Conservation (phyloP, 2,888 invertebrate genomes). For the Esperia sulphurella region DNA sequence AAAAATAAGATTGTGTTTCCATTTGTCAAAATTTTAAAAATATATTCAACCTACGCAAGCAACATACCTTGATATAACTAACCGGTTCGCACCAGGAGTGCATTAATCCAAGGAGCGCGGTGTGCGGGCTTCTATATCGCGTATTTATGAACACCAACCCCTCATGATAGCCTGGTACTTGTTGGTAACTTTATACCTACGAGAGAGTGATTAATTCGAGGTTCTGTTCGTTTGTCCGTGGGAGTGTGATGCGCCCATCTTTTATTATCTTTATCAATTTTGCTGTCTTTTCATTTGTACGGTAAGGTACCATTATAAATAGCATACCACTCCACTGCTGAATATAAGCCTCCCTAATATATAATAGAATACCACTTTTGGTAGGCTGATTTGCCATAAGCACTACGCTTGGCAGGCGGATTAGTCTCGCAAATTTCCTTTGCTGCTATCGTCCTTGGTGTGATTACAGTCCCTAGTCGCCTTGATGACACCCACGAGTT, state of each 20-base stretch:
- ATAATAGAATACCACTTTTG: too few relatives aligned
- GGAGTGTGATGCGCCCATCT: constrained; percentile 27
- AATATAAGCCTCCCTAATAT: too few relatives aligned
- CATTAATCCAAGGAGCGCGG: constrained; percentile 63
- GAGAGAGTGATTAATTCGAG: constrained; percentile 52
- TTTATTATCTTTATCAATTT: constrained; percentile 18
- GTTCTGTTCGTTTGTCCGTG: constrained; percentile 34
- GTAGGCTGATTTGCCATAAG: too few relatives aligned
- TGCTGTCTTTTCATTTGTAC: constrained; percentile 1
- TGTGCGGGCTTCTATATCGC: constrained; percentile 69
- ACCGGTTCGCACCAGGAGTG: constrained; percentile 43
- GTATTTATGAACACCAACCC: constrained; percentile 67
- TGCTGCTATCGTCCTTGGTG: too few relatives aligned
- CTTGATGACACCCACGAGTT: too few relatives aligned
- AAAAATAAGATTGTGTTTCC: not conserved
- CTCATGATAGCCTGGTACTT: constrained; percentile 56
- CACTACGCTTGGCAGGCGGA: too few relatives aligned
- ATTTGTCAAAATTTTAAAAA: not conserved
- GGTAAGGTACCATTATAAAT: not conserved
- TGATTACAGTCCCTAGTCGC: too few relatives aligned
- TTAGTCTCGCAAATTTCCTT: too few relatives aligned
- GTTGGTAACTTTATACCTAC: constrained; percentile 57
- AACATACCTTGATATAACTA: constrained; percentile 29
- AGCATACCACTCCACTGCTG: too few relatives aligned
- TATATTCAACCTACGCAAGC: constrained; percentile 34